These are phyloP conservation scores for Ceuthmochares aereus DNA, from an alignment of 2,113 vertebrate genomes.

Conservation along the genomic window DNA sequence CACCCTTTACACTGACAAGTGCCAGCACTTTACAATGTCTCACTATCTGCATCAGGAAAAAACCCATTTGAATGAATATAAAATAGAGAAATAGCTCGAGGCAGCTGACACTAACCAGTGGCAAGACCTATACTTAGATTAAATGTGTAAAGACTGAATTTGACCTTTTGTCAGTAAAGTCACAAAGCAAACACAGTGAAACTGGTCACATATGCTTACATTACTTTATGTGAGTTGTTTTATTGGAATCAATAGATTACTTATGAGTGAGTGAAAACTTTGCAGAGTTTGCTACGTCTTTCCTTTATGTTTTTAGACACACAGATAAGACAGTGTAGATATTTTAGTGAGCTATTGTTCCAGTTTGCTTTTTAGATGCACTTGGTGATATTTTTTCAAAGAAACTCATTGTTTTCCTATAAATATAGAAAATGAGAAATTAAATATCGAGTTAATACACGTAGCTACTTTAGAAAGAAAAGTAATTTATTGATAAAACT, in stretches of 20 bases:
- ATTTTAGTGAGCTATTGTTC: neutral
- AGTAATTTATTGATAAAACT: neutral
- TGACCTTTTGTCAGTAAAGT: neutral
- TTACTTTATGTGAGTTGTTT: neutral
- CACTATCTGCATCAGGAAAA: neutral
- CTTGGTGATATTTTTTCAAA: neutral
- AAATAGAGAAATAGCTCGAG: neutral
- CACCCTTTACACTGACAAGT: neutral
- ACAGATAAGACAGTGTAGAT: fast-evolving
- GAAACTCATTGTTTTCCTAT: neutral
- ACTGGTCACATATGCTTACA: neutral
- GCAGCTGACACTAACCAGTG: neutral
- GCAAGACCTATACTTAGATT: neutral
- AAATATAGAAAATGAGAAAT: neutral
- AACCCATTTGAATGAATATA: neutral
- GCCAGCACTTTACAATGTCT: neutral
- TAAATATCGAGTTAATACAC: neutral
- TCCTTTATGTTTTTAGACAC: neutral
- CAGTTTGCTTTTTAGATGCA: neutral
- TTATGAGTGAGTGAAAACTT: neutral
- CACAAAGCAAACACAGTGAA: neutral
- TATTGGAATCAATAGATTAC: neutral
- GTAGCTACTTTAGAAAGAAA: neutral
- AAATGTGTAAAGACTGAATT: neutral
- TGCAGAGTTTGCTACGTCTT: neutral